Conservation (phyloP, 2,888 invertebrate genomes). For the Tenthredo distinguenda region DNA sequence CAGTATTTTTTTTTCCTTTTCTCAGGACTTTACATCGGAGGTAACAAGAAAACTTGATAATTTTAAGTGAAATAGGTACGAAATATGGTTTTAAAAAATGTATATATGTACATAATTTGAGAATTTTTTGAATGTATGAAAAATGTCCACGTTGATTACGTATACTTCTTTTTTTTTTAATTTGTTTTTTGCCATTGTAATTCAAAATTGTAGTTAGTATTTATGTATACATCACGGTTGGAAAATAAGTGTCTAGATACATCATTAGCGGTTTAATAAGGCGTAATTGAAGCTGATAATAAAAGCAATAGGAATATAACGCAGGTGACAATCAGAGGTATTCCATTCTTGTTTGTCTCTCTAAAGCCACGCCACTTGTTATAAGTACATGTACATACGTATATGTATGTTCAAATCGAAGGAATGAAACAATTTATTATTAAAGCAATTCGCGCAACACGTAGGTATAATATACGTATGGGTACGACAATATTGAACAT, state of each 20-base stretch:
- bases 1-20: neutral
- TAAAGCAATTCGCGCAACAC: neutral
- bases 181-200: neutral
- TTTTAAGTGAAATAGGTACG: neutral
- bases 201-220: neutral
- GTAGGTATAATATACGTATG: neutral
- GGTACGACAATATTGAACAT: slow-evolving; percentile 28
- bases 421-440: neutral
- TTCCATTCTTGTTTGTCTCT: slow-evolving; percentile 27
- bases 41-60: neutral
- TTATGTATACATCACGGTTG: neutral
- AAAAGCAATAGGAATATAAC: neutral
- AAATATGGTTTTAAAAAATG: neutral
- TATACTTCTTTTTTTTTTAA: neutral
- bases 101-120: no score
- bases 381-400: neutral
- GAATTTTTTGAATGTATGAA: neutral
- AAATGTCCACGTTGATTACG: neutral
- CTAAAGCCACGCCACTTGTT: neutral
- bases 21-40: neutral
- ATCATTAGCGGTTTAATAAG: neutral
- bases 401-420: neutral
- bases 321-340: slow-evolving; percentile 34
- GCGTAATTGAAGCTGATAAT: neutral
- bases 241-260: neutral